Base-by-base conservation (phyloP, 2,797 vertebrate genomes). In the Manis pentadactyla region DNA sequence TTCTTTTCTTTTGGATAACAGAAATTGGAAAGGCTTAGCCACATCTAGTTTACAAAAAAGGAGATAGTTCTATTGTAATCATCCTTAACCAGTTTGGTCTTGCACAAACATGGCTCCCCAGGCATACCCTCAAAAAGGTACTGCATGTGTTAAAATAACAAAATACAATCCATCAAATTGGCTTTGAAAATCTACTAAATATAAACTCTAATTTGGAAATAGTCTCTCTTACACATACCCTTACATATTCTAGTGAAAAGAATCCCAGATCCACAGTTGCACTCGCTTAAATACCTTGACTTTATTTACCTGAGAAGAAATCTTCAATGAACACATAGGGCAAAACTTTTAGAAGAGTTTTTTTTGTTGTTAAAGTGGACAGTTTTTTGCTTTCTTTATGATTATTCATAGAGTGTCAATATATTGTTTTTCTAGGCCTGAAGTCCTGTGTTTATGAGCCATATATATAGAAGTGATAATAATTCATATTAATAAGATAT, bases 331-430 rank as follows among this genome's bases (percentile, higher is more conserved):
- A 46, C 55, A 84, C 53, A 94, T 13, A 68, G 31, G 25, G 27
- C 5, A 78, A 25, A 66, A 61, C 37, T 37, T 94, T 90, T 83
- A 63, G 34, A 64, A 71, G 29, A 61, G 77, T 49, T 84, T 84
- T 19, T 59, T 57, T 37, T 37, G 37, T 55, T 75, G 51, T 77
- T 25, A 31, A 61, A 85, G n/a, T 75, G 66, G 12, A 29, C 21
- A 31, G 5, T 15, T 93, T 96, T 96, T 75, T 82, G 14, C 55
- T 93, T 91, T 88, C 29, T 92, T 29, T 69, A 17, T 92, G 46
- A 90, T 79, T 90, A 93, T 88, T 90, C 78, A 77, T 29, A 82
- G 55, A 88, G 61, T 55, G 15, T 91, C 31, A 95, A n/a, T 64
- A 64, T 61, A 37, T 79, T 34, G 55, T 66, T 91, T 93, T 78